Conservation (phyloP, 2,797 vertebrate species). For the Crenichthys baileyi region DNA sequence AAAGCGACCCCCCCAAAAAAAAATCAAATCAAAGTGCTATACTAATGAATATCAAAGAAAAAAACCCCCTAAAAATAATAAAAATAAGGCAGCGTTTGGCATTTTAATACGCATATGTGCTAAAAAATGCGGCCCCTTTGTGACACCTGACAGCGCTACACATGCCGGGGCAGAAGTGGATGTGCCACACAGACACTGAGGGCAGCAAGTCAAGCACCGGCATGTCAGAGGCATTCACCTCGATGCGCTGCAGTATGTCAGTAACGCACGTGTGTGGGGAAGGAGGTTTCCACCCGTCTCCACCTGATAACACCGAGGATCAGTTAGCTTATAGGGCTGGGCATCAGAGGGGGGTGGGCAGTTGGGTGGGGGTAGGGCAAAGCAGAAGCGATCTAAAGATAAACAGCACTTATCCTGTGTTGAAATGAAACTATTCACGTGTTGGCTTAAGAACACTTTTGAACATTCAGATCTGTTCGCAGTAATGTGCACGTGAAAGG, state of each 20-base stretch:
- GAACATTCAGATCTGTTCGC: conserved; percentile 62
- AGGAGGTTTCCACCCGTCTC: conserved; percentile 53
- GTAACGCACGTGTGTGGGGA: conserved; percentile 54
- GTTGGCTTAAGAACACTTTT: conserved; percentile 77
- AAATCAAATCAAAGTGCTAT: conserved; percentile 45
- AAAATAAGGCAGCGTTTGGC: conserved; percentile 86
- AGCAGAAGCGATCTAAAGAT: conserved; percentile 32
- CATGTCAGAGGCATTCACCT: conserved; percentile 58
- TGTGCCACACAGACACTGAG: conserved; percentile 40
- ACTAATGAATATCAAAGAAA: conserved; percentile 46
- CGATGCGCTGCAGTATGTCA: conserved; percentile 17
- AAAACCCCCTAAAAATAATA: conserved; percentile 20
- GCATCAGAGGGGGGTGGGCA: conserved; percentile 45
- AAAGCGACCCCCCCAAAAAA: not conserved
- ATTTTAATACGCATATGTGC: conserved; percentile 77
- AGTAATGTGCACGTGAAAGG: conserved; percentile 35
- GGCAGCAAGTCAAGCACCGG: conserved; percentile 51
- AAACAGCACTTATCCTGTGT: conserved; percentile 42
- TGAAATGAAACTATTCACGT: conserved; percentile 46
- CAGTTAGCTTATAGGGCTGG: conserved; percentile 68
- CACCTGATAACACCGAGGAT: conserved; percentile 59
- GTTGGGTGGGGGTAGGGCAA: conserved; percentile 1
- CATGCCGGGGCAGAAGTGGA: conserved; percentile 66
- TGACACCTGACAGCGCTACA: conserved; percentile 75
- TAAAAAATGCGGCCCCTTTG: conserved; percentile 72